Base-by-base conservation (phyloP, 2,113 vertebrate genomes). In the Uria lomvia region DNA sequence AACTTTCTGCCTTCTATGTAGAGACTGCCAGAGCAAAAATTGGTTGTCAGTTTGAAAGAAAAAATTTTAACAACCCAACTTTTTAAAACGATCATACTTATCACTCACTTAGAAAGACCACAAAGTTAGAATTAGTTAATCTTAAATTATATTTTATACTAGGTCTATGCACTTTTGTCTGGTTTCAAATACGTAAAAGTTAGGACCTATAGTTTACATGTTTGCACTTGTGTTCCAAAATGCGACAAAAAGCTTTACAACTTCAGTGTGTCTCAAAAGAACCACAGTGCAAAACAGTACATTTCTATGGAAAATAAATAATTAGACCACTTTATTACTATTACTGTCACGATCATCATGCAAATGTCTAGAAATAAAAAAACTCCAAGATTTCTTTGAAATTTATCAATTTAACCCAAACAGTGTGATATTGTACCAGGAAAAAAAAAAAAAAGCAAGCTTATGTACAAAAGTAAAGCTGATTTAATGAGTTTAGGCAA, bases 1-100 rank as follows among this genome's bases (percentile, higher is more conserved):
- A 97, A 62, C 74, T 97, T 98, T 92, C 88, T 98, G 77, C 34
- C 88, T 90, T 80, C 91, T 42, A 97, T 5, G 17, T 97, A 92
- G 86, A 98, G 96, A 82, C 98, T 98, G 93, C 47, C 27, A 68
- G 52, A 88, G 34, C 22, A 72, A 80, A 56, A 86, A 88, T 11
- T 8, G 3, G 3, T 71, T 70, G 56, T 96, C n/a, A 88, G 73
- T 86, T 88, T 80, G 36, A 76, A 83, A 86, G 22, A 36, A 74
- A 79, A 76, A 75, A 21, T 10, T 18, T 52, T 40, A 72, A 40
- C 3, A 0, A 18, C 5, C 3, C 6, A 43, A 4, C 15, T 72
- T 71, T 72, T 66, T 15, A 32, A 66, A 88, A 55, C 3, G 0
- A 50, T 53, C 19, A 26, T 62, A 42, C 32, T 56, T 92, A 38